These are phyloP conservation scores for Hirtodrosophila histrioides DNA, from an alignment of 2,888 invertebrate species.

Conservation along the genomic window DNA sequence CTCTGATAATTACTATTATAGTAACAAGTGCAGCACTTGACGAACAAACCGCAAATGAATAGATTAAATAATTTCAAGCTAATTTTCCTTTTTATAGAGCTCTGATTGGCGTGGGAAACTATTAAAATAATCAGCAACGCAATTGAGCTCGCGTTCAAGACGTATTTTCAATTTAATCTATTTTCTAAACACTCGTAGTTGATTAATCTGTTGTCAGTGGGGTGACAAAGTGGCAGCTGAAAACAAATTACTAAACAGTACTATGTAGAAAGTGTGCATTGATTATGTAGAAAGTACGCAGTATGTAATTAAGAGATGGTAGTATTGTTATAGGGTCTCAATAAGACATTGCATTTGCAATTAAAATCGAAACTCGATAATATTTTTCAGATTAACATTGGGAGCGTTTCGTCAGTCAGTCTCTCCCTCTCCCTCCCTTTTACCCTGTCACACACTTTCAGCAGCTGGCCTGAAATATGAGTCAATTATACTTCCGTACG, in stretches of 20 bases:
- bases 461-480: slow-evolving; percentile 69
- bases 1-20: too few relatives aligned
- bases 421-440: too few relatives aligned
- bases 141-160: neutral
- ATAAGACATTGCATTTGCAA: slow-evolving; percentile 27
- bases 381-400: slow-evolving; percentile 16
- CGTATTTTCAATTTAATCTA: slow-evolving; percentile 4
- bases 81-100: neutral
- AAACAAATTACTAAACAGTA: slow-evolving; percentile 14
- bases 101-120: slow-evolving; percentile 4
- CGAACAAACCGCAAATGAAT: too few relatives aligned
- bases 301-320: slow-evolving; percentile 29
- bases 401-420: neutral
- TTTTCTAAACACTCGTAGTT: neutral
- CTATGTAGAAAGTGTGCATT: slow-evolving; percentile 6
- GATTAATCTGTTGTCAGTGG: slow-evolving; percentile 8
- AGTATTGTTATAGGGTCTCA: neutral
- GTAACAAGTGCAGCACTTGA: too few relatives aligned
- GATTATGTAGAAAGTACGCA: neutral
- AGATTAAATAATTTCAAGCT: too few relatives aligned
- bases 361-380: slow-evolving; percentile 52
- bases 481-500: slow-evolving; percentile 77
- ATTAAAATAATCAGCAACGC: neutral
- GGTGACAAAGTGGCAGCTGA: neutral
- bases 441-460: neutral